Evolutionary conservation across 1,140 invertebrate species (phyloP).

Genomic region (Aphelenchoides fujianensis): DNA sequence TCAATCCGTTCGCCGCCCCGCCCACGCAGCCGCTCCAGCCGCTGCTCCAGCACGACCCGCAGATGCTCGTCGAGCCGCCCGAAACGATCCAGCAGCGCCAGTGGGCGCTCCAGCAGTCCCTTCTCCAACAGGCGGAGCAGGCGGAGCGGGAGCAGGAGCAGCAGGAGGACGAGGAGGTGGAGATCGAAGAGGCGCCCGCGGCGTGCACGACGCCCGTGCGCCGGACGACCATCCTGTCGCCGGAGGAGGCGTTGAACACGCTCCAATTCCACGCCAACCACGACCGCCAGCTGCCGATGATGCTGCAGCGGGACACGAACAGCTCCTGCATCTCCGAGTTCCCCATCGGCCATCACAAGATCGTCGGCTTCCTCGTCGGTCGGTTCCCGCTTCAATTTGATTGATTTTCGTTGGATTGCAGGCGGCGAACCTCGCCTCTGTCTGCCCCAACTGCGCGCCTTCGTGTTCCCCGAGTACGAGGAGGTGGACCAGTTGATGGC

Average conservation of each 20-base stretch:
- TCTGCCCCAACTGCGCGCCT: constrained; percentile 1
- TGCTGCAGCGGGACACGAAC: not conserved
- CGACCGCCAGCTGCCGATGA: not conserved
- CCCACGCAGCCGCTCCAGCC: too few relatives aligned
- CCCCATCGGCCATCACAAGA: not conserved
- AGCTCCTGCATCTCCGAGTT: not conserved
- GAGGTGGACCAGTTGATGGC: not conserved
- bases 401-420: not conserved
- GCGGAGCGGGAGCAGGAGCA: not conserved
- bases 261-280: not conserved
- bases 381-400: not conserved
- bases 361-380: not conserved
- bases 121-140: not conserved
- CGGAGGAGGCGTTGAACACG: not conserved
- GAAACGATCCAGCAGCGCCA: not conserved
- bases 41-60: too few relatives aligned
- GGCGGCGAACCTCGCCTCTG: constrained; percentile 4
- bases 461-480: not conserved
- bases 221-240: not conserved
- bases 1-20: too few relatives aligned
- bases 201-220: not conserved
- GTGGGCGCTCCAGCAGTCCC: not conserved
- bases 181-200: too few relatives aligned
- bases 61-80: too few relatives aligned
- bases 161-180: not conserved